These are phyloP conservation scores for Hiodon tergisus DNA, from an alignment of 2,113 vertebrate species.

Conservation along the genomic window DNA sequence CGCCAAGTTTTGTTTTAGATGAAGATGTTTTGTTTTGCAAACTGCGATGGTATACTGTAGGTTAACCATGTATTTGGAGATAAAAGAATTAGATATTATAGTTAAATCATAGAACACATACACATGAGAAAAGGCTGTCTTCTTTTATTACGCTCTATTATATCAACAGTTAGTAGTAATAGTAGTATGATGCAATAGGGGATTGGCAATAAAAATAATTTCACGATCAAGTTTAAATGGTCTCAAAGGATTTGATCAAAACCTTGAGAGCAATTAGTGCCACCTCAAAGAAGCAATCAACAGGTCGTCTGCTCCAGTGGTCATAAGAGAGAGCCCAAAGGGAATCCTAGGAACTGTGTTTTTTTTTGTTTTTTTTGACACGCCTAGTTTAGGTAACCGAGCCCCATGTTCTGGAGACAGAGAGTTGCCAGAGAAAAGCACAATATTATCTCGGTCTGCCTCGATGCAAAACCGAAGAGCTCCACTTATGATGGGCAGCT, in stretches of 20 bases:
- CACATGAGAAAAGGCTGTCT: neutral
- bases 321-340: neutral
- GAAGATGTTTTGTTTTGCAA: neutral
- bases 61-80: neutral
- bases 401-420: slow-evolving; percentile 1
- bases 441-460: slow-evolving; percentile 27
- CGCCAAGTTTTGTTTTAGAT: neutral
- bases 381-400: slow-evolving; percentile 15
- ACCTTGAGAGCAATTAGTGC: too few relatives aligned
- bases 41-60: too few relatives aligned
- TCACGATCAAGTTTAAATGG: neutral
- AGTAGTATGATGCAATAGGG: too few relatives aligned
- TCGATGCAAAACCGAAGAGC: slow-evolving; percentile 44
- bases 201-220: neutral
- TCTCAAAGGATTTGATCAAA: too few relatives aligned
- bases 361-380: neutral
- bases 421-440: slow-evolving; percentile 16
- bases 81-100: neutral
- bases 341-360: slow-evolving; percentile 12
- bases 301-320: neutral
- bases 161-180: too few relatives aligned
- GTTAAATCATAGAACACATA: neutral
- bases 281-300: too few relatives aligned
- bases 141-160: neutral
- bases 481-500: slow-evolving; percentile 62